Conservation (phyloP, 2,113 vertebrate genomes). For the Microcebus murinus region DNA sequence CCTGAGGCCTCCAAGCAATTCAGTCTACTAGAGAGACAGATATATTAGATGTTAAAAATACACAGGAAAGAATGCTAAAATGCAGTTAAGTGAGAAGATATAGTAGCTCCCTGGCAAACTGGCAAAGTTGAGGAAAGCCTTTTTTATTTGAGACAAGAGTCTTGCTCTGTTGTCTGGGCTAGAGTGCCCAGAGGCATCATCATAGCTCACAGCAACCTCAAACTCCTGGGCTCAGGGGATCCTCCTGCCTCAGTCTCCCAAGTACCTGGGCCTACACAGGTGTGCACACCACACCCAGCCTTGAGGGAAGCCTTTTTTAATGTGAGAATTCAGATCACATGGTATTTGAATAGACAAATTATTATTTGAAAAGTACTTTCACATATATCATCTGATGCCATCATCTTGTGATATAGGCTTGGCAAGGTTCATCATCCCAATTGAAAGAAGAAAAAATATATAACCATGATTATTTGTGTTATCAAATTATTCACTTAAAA, state of each 20-base stretch:
- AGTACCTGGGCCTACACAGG: too few relatives aligned
- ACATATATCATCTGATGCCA: neutral
- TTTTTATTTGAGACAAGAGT: neutral
- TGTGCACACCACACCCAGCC: too few relatives aligned
- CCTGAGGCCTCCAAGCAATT: neutral
- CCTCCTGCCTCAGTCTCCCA: too few relatives aligned
- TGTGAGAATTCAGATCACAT: neutral
- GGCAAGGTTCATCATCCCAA: neutral
- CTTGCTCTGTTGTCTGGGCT: too few relatives aligned
- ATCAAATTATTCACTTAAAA: neutral
- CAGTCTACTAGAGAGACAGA: neutral
- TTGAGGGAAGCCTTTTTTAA: neutral
- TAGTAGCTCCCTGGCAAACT: neutral
- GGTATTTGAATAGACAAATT: neutral
- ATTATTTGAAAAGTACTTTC: neutral
- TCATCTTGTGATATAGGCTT: neutral
- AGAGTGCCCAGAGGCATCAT: too few relatives aligned
- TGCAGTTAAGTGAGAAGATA: neutral
- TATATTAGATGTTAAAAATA: neutral
- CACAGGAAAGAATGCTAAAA: neutral
- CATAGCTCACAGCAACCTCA: too few relatives aligned
- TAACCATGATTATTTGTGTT: neutral
- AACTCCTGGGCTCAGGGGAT: too few relatives aligned
- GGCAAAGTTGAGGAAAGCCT: neutral
- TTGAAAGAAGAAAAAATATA: neutral